These are phyloP conservation scores for Embidobia sp. DNA, from an alignment of 2,888 invertebrate species.

Conservation along the genomic window DNA sequence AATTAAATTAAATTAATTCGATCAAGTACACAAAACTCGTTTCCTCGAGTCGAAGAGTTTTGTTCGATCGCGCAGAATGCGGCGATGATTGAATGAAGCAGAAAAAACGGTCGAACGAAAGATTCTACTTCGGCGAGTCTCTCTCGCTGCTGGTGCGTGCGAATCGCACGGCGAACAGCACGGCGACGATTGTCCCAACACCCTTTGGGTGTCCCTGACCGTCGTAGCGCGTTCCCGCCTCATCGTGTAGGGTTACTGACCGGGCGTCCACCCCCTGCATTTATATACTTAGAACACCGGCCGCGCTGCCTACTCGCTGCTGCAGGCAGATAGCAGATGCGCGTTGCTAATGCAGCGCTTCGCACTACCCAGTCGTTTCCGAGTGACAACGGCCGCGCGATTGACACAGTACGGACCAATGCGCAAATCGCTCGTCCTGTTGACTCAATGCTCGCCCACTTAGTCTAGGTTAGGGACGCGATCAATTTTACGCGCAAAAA, in stretches of 20 bases:
- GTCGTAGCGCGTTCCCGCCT: constrained; percentile 60
- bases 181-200: constrained; percentile 57
- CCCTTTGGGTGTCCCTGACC: constrained; percentile 69
- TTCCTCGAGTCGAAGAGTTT: no score
- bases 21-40: no score
- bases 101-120: no score
- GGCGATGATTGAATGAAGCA: no score
- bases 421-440: constrained; percentile 34
- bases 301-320: constrained; percentile 39
- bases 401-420: constrained; percentile 47
- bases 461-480: constrained; percentile 77
- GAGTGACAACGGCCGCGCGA: constrained; percentile 27
- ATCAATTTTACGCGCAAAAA: no score
- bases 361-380: constrained; percentile 63
- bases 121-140: no score
- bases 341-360: constrained; percentile 66
- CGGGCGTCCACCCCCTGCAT: constrained; percentile 78
- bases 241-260: constrained; percentile 76
- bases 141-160: constrained; percentile 8
- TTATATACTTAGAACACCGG: constrained; percentile 71
- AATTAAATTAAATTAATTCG: no score
- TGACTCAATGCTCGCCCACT: constrained; percentile 66
- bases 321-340: constrained; percentile 64
- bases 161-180: constrained; percentile 20
- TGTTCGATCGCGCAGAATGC: no score